These are phyloP conservation scores for Dusona sp. DNA, from an alignment of 2,888 invertebrate genomes.

Conservation along the genomic window DNA sequence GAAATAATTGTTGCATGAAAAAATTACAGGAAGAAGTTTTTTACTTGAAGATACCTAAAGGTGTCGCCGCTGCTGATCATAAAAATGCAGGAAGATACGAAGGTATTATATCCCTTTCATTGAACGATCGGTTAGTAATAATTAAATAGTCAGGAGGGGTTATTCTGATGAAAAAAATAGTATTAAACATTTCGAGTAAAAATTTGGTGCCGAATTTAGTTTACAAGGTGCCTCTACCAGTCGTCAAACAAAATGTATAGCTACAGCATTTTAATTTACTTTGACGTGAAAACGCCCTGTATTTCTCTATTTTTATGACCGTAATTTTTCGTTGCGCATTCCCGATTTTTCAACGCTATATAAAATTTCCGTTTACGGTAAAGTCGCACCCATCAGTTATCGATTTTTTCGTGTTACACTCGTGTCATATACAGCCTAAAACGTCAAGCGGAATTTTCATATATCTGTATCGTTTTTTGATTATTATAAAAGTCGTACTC, in stretches of 20 bases:
- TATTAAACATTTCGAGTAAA: background rate
- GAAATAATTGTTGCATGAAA: background rate
- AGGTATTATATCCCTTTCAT: background rate
- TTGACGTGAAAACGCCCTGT: background rate
- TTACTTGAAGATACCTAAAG: too few species aligned
- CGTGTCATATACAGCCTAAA: background rate
- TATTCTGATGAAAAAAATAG: background rate
- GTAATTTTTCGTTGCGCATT: background rate
- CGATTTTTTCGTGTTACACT: conserved; percentile 25
- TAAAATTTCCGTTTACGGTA: background rate
- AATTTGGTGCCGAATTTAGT: background rate
- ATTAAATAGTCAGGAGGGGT: background rate
- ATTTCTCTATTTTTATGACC: background rate
- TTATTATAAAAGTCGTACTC: conserved; percentile 70
- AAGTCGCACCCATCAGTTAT: conserved; percentile 32
- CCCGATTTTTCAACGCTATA: background rate
- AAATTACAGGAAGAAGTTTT: background rate
- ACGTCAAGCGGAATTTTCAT: background rate
- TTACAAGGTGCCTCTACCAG: background rate
- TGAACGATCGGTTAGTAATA: background rate
- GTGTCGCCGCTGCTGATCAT: background rate
- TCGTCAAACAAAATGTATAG: background rate
- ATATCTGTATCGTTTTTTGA: conserved; percentile 48
- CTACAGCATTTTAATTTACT: background rate
- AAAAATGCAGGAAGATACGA: background rate